Evolutionary conservation across 2,113 vertebrate genomes (phyloP), one percentile per base, ranked within the genome.

Genomic region (Athene noctua): DNA sequence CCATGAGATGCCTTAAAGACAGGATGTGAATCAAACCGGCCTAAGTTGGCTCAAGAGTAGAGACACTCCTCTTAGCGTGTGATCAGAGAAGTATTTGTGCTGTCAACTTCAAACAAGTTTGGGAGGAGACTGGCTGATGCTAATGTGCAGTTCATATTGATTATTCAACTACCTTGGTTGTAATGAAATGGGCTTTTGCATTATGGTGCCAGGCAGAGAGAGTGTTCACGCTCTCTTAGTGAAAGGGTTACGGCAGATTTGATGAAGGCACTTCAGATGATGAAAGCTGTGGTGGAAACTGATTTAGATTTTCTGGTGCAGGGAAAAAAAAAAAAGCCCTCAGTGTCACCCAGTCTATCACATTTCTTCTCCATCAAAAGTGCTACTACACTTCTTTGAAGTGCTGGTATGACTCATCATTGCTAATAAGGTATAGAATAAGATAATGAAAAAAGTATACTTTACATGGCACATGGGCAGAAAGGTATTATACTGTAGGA

Each of bases 241-340:
- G 51, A 78, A 62, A 21, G 52, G 19, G 44, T 63, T 63, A 21
- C 46, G 6, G 19, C 80, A 83, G 27, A 36, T 79, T 57, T 91
- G 82, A 49, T 79, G 86, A 86, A 92, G 72, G 77, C 61, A 67
- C 61, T 91, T 57, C 61, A 94, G 52, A 92, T 75, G 70, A 86
- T 88, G 46, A 15, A 93, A 83, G 67, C 65, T 5, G 0, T 2
- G 32, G 61, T 84, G 61, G 44, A 36, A 88, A 92, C 36, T 40
- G 61, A 59, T 81, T 78, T 52, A 85, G 61, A 87, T 72, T 77
- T 92, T 87, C 54, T 90, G 44, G 34, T 85, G 27, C 11, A 36
- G 30, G 14, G 18, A 3, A 1, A 11, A 59, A 61, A 36, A 42
- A 44, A 44, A 81, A 61, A 46, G 5, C 15, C 36, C 20, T 70